Evolutionary conservation across 2,888 invertebrate genomes (phyloP), one percentile per base, ranked within the genome.

Genomic region (Tenthredo distinguenda): DNA sequence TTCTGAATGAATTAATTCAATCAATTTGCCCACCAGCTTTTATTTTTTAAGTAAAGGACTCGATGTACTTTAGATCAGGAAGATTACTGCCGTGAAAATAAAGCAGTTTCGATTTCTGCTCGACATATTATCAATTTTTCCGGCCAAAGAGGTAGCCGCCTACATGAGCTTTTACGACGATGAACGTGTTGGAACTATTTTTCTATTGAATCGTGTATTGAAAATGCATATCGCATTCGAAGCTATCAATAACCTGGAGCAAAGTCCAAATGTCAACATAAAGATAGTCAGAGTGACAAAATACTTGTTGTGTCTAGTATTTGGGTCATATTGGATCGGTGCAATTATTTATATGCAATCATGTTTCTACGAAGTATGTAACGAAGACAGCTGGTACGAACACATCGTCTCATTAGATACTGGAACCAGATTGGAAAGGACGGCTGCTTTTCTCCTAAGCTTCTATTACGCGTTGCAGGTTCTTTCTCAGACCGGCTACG

Each of bases 401-500:
- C 79, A 26, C 58, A 62, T 81, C 26, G 10, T 26, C 15, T 7
- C 79, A 21, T 0, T 2, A 21, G 18, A 40, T 62, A n/a, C 62
- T 9, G 40, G n/a, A 37, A 62, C 40, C 37, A 4, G 7, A 4
- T 58, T 81, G 26, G 47, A 58, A 81, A 31, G 26, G 37, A 62
- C 58, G 37, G 15, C 58, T n/a, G 62, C 40, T 81, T 81, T 58
- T 26, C 79, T 81, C 26, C 21, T 81, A n/a, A 62, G 79, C 62
- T 81, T 81, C 47, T 87, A 88, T 81, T 88, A 86, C 55, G 89
- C 88, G 5, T 81, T 89, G 79, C 71, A 88, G 21, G 76, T 89
- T n/a, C 86, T 89, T 10, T 87, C 89, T 10, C 87, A 89, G 37
- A 87, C 88, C 18, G 89, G 88, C 47, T 87, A 79, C 21, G 90